These are phyloP conservation scores for Leptinotarsa peninsularis DNA, from an alignment of 2,888 invertebrate genomes.

Conservation along the genomic window DNA sequence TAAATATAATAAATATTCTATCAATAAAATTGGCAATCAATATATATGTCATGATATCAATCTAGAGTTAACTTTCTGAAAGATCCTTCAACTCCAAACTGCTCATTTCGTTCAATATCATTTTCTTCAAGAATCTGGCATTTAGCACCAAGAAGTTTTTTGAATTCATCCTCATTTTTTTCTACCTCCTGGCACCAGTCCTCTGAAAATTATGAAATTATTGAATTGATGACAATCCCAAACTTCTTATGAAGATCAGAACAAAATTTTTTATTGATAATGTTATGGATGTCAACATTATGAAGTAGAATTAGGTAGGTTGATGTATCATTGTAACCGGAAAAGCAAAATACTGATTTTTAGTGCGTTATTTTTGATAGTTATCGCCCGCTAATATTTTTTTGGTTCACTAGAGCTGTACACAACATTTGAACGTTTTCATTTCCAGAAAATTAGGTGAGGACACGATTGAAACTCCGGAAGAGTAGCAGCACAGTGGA, in stretches of 20 bases:
- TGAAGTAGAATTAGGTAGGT: too few species aligned
- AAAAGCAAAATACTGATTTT: too few species aligned
- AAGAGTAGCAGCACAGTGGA: too few species aligned
- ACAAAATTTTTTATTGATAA: too few species aligned
- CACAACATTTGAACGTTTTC: too few species aligned
- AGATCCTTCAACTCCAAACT: slow-evolving; percentile 48
- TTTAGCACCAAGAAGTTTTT: slow-evolving; percentile 43
- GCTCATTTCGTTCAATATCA: neutral
- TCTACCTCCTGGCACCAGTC: slow-evolving; percentile 49
- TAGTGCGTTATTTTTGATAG: too few species aligned
- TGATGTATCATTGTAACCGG: too few species aligned
- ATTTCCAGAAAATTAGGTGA: too few species aligned
- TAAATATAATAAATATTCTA: neutral
- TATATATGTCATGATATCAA: slow-evolving; percentile 26
- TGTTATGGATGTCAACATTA: too few species aligned
- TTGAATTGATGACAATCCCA: neutral
- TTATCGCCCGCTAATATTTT: too few species aligned
- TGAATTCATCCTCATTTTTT: slow-evolving; percentile 41
- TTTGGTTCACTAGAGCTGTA: too few species aligned
- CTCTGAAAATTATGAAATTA: slow-evolving; percentile 36
- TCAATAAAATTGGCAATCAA: neutral
- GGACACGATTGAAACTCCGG: too few species aligned
- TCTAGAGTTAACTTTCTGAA: slow-evolving; percentile 52
- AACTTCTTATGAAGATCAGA: neutral
- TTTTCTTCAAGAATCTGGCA: slow-evolving; percentile 37